Percentiles rank a stretch among this genome's conserved stretches.
Evolutionary conservation across 2,113 vertebrate genomes (phyloP).

Genomic region (Ictalurus furcatus): DNA sequence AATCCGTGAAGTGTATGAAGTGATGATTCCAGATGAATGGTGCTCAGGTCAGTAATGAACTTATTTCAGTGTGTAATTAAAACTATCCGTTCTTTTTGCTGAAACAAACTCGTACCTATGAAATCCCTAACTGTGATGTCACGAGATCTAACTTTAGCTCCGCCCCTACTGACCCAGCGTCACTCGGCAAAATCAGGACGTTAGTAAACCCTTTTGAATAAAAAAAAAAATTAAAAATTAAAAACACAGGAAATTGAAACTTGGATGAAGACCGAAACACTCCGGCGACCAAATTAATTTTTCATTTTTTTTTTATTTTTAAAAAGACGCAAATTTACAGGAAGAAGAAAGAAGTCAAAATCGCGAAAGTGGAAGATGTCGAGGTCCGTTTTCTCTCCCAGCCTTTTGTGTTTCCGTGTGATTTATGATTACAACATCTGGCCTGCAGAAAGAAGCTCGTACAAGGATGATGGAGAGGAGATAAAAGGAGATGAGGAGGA

Average conservation of each 20-base stretch:
- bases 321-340: not conserved
- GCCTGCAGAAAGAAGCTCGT: not conserved
- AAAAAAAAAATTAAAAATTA: not conserved
- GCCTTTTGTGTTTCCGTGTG: not conserved
- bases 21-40: not conserved
- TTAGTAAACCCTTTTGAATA: not conserved
- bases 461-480: not conserved
- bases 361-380: not conserved
- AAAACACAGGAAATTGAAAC: not conserved
- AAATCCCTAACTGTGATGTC: not conserved
- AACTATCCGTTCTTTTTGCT: no score
- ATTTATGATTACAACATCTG: constrained; percentile 28
- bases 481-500: not conserved
- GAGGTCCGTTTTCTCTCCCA: not conserved
- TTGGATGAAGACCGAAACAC: not conserved
- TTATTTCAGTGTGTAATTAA: not conserved
- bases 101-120: not conserved
- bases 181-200: not conserved
- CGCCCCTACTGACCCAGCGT: not conserved
- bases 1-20: not conserved
- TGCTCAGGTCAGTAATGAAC: not conserved
- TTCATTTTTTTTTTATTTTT: no score
- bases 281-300: not conserved
- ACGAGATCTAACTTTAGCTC: not conserved
- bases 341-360: not conserved